A percentile compares a stretch with the other conserved stretches of the same genome.
These are phyloP conservation scores for Theodoxus fluviatilis DNA, from an alignment of 2,888 invertebrate genomes.

Conservation along the genomic window DNA sequence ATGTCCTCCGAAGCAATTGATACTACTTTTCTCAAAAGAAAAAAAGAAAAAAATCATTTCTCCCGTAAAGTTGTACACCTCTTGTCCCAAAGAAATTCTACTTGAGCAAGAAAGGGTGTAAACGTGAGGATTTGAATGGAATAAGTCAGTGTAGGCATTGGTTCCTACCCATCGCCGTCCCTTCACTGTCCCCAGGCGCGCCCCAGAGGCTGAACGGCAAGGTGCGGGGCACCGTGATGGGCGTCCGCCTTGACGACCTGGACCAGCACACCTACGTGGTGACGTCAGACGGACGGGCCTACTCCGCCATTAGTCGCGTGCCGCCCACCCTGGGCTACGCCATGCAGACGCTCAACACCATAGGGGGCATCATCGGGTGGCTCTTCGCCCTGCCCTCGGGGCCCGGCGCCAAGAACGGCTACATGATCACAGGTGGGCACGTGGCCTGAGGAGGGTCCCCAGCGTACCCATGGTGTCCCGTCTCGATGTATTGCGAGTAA, in stretches of 20 bases:
- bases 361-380: slow-evolving; percentile 90
- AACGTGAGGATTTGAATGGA: too few species aligned
- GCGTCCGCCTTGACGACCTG: slow-evolving; percentile 75
- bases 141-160: too few species aligned
- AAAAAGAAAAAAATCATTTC: too few species aligned
- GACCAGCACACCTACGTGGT: slow-evolving; percentile 93
- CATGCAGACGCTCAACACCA: slow-evolving; percentile 81
- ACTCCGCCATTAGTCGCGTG: slow-evolving; percentile 83
- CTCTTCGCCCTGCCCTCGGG: slow-evolving; percentile 84
- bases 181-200: slow-evolving; percentile 70
- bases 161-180: neutral
- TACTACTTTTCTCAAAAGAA: too few species aligned
- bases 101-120: too few species aligned
- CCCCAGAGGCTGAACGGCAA: slow-evolving; percentile 89
- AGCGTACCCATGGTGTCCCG: too few species aligned
- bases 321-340: slow-evolving; percentile 78
- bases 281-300: slow-evolving; percentile 72
- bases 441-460: neutral
- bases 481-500: neutral
- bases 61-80: too few species aligned
- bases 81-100: too few species aligned
- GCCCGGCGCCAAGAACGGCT: slow-evolving; percentile 83
- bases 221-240: slow-evolving; percentile 84
- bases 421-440: slow-evolving; percentile 71
- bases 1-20: too few species aligned